Percentiles rank a stretch among this genome's conserved stretches.
phyloP scores from a whole-genome alignment of 2,888 invertebrate genomes.

The Meandrusa payeni region DNA sequence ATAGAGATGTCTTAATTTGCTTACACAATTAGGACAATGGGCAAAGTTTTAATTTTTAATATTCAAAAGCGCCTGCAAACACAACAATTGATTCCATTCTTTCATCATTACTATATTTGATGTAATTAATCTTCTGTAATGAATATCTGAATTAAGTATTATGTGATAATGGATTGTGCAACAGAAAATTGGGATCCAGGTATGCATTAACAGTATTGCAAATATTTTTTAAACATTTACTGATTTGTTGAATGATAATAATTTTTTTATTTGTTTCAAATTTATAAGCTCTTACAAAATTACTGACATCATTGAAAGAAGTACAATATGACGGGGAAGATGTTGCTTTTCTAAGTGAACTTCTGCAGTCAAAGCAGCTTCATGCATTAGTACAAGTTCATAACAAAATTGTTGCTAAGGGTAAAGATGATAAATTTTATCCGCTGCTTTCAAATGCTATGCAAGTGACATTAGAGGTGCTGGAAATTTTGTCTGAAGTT shows the following conservation, averaged over 20 bases:
- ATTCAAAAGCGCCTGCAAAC: too few species aligned
- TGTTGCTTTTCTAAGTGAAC: conserved; percentile 90
- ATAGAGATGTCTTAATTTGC: too few species aligned
- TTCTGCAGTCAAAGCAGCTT: conserved; percentile 92
- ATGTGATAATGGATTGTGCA: conserved; percentile 55
- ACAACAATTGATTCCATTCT: too few species aligned
- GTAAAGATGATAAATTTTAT: conserved; percentile 91
- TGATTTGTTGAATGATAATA: not conserved
- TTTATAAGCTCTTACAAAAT: conserved; percentile 87
- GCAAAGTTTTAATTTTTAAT: too few species aligned
- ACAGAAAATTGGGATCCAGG: conserved; percentile 71
- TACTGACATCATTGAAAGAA: conserved; percentile 91
- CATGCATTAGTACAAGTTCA: conserved; percentile 95
- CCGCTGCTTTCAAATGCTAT: conserved; percentile 92
- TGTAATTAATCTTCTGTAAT: too few species aligned
- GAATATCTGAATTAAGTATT: conserved; percentile 18
- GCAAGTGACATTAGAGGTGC: conserved; percentile 89
- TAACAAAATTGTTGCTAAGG: conserved; percentile 91
- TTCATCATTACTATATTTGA: too few species aligned
- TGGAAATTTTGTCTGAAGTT: conserved; percentile 86
- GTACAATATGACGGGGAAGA: conserved; percentile 91
- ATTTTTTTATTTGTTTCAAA: not conserved
- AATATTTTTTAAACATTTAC: not conserved
- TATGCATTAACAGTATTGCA: conserved; percentile 36
- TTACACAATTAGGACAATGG: too few species aligned